A percentile compares a stretch with the other conserved stretches of the same genome.
Conservation (phyloP, 2,888 invertebrate species). For the Nasonovia ribisnigri region DNA sequence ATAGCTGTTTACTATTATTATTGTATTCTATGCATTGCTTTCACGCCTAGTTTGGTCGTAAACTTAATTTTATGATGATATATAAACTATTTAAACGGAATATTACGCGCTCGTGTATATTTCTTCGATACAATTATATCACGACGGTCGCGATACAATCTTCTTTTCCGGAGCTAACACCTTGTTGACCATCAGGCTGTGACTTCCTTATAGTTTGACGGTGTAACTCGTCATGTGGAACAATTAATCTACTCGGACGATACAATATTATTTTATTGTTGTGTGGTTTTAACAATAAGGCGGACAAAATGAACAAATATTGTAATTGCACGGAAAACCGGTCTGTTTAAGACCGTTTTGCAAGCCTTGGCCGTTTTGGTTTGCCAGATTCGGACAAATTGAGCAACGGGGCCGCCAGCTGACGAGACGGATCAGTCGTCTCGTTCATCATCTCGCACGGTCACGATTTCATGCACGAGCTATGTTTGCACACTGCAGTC, state of each 20-base stretch:
- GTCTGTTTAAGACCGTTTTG: constrained; percentile 37
- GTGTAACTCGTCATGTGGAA: background rate
- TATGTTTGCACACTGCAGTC: constrained; percentile 2
- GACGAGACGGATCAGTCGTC: constrained; percentile 1
- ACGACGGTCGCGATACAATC: background rate
- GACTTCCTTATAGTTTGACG: constrained; percentile 18
- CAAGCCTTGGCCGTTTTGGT: constrained; percentile 33
- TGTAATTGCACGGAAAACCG: background rate
- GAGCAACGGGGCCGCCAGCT: background rate
- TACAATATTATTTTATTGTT: background rate
- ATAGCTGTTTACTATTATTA: background rate
- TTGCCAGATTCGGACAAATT: constrained; percentile 38
- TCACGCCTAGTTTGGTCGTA: background rate
- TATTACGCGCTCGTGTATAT: background rate
- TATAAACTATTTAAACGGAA: background rate
- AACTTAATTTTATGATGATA: background rate
- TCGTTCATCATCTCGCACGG: constrained; percentile 36
- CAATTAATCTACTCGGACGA: background rate
- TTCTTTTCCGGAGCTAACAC: background rate
- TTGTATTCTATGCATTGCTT: background rate
- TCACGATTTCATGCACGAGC: constrained; percentile 62
- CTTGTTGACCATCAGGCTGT: constrained; percentile 7
- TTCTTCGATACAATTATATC: constrained; percentile 1
- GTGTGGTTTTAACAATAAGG: background rate
- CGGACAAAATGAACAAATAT: background rate